Conservation (phyloP, 1,140 invertebrate genomes). For the Aporrectodea caliginosa region DNA sequence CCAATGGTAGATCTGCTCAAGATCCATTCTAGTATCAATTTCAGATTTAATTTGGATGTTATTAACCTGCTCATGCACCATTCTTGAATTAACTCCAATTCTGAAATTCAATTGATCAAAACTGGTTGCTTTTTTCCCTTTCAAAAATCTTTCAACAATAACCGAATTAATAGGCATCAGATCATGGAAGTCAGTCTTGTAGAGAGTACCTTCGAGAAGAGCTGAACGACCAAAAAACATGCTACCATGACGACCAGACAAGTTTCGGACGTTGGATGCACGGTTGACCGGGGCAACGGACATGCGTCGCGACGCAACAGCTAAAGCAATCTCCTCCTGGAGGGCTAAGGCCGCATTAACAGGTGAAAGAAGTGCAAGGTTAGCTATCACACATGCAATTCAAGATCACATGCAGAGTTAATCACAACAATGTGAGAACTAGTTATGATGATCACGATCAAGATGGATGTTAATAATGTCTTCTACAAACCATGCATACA, state of each 20-base stretch:
- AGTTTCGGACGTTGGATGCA: slow-evolving; percentile 51
- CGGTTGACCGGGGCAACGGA: slow-evolving; percentile 53
- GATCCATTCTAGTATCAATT: no score
- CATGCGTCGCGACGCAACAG: slow-evolving; percentile 50
- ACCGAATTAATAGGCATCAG: no score
- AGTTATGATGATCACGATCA: no score
- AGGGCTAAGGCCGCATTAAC: slow-evolving; percentile 32
- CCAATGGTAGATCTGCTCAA: no score
- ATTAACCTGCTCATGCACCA: no score
- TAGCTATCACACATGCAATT: neutral
- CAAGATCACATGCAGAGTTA: neutral
- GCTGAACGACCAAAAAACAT: slow-evolving; percentile 49
- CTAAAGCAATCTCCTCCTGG: slow-evolving; percentile 45
- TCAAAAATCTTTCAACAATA: no score
- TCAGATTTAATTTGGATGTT: no score
- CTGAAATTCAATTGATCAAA: no score
- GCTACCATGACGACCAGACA: slow-evolving; percentile 55
- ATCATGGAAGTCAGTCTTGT: neutral
- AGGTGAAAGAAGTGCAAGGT: neutral
- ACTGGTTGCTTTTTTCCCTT: no score
- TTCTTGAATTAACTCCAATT: no score
- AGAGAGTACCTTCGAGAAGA: slow-evolving; percentile 46
- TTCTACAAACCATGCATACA: no score
- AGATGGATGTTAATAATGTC: no score
- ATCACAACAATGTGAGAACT: neutral